phyloP scores from a whole-genome alignment of 92 coral and sea anemone genomes.

The Blastomussa wellsi region DNA sequence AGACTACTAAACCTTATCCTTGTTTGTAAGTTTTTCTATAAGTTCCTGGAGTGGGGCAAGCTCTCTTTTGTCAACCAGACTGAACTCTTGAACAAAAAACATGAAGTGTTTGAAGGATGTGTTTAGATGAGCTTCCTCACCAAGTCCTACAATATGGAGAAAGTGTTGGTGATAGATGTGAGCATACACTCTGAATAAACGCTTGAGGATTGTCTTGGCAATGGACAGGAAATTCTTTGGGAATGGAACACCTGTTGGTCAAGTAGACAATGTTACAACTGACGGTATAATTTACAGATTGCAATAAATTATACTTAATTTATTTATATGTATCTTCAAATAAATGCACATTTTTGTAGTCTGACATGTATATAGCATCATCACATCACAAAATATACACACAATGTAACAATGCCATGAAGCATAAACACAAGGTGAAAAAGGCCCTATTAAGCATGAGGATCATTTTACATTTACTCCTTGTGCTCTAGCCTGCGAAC shows the following conservation, averaged over 20 bases:
- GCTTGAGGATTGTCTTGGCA: conserved; percentile 97
- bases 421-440: too few species aligned
- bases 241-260: conserved; percentile 88
- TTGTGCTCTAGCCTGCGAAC: too few species aligned
- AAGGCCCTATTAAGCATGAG: too few species aligned
- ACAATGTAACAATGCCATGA: too few species aligned
- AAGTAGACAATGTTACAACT: background rate
- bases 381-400: too few species aligned
- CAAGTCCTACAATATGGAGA: conserved; percentile 93
- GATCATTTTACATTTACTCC: too few species aligned
- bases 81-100: conserved; percentile 98
- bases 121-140: conserved; percentile 99
- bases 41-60: conserved; percentile 95
- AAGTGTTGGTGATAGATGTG: conserved; percentile 98
- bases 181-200: conserved; percentile 96
- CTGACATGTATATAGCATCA: too few species aligned
- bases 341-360: too few species aligned
- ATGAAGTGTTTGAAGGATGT: conserved; percentile 99
- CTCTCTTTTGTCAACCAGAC: conserved; percentile 93
- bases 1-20: conserved; percentile 77
- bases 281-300: too few species aligned
- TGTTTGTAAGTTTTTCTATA: conserved; percentile 93
- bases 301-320: too few species aligned
- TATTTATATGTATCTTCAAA: too few species aligned
- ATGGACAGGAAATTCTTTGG: conserved; percentile 94